These are phyloP conservation scores for Marmota flaviventris DNA, from an alignment of 2,113 vertebrate genomes.

Conservation along the genomic window DNA sequence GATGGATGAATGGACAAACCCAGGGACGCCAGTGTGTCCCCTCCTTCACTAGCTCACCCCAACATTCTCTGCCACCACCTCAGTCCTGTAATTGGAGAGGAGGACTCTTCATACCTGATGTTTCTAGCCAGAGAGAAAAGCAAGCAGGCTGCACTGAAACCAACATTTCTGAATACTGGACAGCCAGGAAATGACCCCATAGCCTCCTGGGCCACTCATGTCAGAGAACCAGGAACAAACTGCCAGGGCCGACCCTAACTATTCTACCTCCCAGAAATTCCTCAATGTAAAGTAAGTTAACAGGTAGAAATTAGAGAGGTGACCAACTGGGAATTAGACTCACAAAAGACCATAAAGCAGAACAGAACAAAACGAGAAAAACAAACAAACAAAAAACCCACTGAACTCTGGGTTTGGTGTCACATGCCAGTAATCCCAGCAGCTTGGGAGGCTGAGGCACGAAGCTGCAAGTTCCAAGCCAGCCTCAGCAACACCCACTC, in stretches of 20 bases:
- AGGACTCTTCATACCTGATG: background rate
- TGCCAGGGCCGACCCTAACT: fast-evolving
- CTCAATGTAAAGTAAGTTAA: no score
- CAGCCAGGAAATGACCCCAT: background rate
- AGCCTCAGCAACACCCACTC: no score
- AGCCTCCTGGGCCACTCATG: fast-evolving
- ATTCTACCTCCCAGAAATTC: background rate
- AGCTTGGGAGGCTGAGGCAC: no score
- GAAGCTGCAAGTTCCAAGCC: no score
- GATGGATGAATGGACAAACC: background rate
- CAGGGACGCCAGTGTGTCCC: fast-evolving
- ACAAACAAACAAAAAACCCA: background rate
- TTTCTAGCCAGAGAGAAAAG: background rate
- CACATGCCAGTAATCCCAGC: no score
- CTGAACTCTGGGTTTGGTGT: no score
- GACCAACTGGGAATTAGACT: background rate
- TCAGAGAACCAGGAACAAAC: background rate
- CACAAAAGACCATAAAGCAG: background rate
- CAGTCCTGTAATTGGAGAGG: background rate
- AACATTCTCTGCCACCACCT: fast-evolving
- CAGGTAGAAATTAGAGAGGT: fast-evolving
- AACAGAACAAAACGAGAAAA: no score
- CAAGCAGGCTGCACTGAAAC: background rate
- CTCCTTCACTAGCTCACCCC: background rate
- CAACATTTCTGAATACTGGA: background rate